phyloP scores from a whole-genome alignment of 1,140 invertebrate genomes.

The Nautilus pompilius region DNA sequence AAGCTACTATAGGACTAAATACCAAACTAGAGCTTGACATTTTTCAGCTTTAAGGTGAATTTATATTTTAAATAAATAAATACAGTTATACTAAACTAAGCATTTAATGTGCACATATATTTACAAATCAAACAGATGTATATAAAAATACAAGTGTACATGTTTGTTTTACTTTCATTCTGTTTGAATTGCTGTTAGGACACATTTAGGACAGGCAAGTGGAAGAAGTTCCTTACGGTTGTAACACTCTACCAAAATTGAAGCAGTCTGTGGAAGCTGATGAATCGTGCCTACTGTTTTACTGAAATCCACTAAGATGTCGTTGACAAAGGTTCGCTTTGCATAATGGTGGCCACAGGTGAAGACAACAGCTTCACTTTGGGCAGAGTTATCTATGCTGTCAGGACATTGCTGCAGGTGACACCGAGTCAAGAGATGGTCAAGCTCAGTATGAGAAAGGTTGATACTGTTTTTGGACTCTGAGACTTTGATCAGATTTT shows the following conservation, averaged over 20 bases:
- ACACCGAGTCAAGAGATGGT: too few species aligned
- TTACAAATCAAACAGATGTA: too few species aligned
- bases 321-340: constrained; percentile 17
- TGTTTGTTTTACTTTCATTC: too few species aligned
- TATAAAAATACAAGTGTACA: too few species aligned
- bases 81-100: too few species aligned
- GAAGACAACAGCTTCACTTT: constrained; percentile 22
- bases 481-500: constrained; percentile 19
- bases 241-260: constrained; percentile 24
- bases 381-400: too few species aligned
- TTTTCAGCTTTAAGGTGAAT: too few species aligned
- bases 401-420: too few species aligned
- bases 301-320: constrained; percentile 21
- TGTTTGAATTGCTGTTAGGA: constrained; percentile 21
- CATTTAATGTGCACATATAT: too few species aligned
- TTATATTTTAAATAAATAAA: too few species aligned
- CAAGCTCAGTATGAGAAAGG: constrained; percentile 16
- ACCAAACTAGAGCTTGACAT: too few species aligned
- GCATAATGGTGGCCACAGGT: constrained; percentile 36
- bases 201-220: constrained; percentile 33
- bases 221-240: constrained; percentile 18
- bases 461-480: constrained; percentile 14
- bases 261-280: constrained; percentile 17
- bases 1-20: too few species aligned
- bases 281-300: constrained; percentile 15